These are phyloP conservation scores for Callyntrura guangdongensis DNA, from an alignment of 2,888 invertebrate genomes.

Conservation along the genomic window DNA sequence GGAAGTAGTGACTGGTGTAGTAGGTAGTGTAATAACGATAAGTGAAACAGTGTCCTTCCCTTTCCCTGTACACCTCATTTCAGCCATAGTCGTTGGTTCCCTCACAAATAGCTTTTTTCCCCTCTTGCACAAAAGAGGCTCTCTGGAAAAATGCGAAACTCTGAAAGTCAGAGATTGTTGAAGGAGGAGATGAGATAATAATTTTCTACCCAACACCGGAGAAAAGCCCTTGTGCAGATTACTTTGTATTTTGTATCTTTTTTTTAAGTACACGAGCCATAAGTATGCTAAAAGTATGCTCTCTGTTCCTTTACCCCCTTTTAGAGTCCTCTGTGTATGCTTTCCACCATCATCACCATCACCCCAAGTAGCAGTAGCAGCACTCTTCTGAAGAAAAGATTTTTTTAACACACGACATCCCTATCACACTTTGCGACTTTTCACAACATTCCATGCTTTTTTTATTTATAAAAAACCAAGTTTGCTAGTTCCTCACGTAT, in stretches of 20 bases:
- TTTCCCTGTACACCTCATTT: background rate
- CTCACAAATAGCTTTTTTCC: background rate
- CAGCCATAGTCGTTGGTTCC: no score
- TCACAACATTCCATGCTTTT: constrained; percentile 11
- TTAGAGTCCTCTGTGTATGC: background rate
- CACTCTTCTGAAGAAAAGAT: background rate
- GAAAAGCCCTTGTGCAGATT: constrained; percentile 73
- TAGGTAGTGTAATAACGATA: constrained; percentile 11
- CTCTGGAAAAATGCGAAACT: constrained; percentile 20
- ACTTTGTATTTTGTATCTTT: constrained; percentile 30
- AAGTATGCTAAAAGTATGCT: background rate
- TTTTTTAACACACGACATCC: background rate
- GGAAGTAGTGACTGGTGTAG: background rate
- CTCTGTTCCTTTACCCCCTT: background rate
- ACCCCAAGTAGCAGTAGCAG: background rate
- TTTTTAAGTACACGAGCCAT: background rate
- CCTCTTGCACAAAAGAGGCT: background rate
- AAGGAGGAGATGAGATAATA: constrained; percentile 71
- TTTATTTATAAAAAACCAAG: constrained; percentile 31
- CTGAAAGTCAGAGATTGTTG: constrained; percentile 60
- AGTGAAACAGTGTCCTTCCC: constrained; percentile 50
- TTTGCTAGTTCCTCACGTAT: background rate
- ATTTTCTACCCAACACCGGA: constrained; percentile 53
- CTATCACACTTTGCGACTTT: constrained; percentile 37
- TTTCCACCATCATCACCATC: background rate